These are phyloP conservation scores for Drosophila kambysellisi DNA, from an alignment of 2,888 invertebrate species.

Conservation along the genomic window DNA sequence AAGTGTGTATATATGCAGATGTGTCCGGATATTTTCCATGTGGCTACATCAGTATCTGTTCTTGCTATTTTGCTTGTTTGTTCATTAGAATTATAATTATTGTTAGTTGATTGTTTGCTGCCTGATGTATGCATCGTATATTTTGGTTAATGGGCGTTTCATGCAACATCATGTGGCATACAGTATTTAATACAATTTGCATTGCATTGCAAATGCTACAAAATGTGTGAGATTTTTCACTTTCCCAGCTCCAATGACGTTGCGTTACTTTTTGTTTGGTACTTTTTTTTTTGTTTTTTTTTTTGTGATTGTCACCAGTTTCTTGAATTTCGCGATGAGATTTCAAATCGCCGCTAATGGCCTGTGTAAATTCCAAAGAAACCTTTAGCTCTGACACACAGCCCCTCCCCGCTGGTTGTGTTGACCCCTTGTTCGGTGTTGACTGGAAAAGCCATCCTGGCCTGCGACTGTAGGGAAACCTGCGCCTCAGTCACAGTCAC, in stretches of 20 bases:
- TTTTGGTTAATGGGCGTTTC: slow-evolving; percentile 25
- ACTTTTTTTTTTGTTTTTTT: slow-evolving; percentile 1
- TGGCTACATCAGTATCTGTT: background rate
- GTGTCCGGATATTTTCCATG: background rate
- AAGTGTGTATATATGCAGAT: background rate
- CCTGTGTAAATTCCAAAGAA: slow-evolving; percentile 19
- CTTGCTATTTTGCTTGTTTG: slow-evolving; percentile 1
- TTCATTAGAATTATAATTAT: background rate
- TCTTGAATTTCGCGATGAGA: slow-evolving; percentile 23
- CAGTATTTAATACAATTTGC: slow-evolving; percentile 35
- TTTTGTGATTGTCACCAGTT: slow-evolving; percentile 30
- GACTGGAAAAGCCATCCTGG: slow-evolving; percentile 32
- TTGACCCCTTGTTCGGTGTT: slow-evolving; percentile 5
- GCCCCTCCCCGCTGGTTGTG: slow-evolving; percentile 8
- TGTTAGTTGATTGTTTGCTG: background rate
- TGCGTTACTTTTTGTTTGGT: slow-evolving; percentile 25
- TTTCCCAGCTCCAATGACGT: slow-evolving; percentile 54
- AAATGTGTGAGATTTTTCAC: slow-evolving; percentile 59
- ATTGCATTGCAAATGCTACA: slow-evolving; percentile 41
- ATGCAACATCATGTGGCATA: slow-evolving; percentile 27
- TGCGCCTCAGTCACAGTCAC: background rate
- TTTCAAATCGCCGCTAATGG: slow-evolving; percentile 48
- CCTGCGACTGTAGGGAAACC: slow-evolving; percentile 26
- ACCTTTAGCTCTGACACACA: slow-evolving; percentile 17
- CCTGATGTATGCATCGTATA: background rate